Percentiles rank a stretch among this genome's conserved stretches.
phyloP scores from a whole-genome alignment of 2,888 invertebrate genomes.

The Lepetodrilus schrolli region DNA sequence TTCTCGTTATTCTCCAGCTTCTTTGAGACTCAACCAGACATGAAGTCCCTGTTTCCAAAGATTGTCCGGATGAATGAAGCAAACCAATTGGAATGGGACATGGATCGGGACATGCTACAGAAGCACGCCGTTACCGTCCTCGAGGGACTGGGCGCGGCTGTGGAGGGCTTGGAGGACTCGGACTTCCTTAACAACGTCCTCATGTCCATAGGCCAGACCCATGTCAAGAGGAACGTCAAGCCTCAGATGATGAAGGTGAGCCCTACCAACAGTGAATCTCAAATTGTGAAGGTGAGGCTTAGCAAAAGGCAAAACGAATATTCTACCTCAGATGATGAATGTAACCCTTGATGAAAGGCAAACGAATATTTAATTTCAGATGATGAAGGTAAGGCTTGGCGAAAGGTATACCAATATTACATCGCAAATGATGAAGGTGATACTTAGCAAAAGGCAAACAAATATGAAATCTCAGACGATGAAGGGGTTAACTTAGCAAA shows the following conservation, averaged over 20 bases:
- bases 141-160: slow-evolving; percentile 72
- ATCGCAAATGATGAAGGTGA: no score
- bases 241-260: slow-evolving; percentile 65
- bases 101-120: slow-evolving; percentile 67
- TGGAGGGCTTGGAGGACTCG: slow-evolving; percentile 71
- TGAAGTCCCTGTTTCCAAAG: slow-evolving; percentile 67
- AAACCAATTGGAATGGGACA: slow-evolving; percentile 64
- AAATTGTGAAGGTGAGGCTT: background rate
- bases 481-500: no score
- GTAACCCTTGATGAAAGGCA: no score
- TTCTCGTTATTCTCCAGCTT: slow-evolving; percentile 48
- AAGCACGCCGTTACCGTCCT: slow-evolving; percentile 69
- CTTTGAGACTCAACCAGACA: slow-evolving; percentile 66
- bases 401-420: no score
- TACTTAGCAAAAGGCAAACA: no score
- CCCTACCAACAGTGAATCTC: background rate
- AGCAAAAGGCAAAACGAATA: background rate
- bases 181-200: slow-evolving; percentile 66
- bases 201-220: slow-evolving; percentile 70
- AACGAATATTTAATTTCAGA: no score
- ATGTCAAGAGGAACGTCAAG: slow-evolving; percentile 65
- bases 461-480: no score
- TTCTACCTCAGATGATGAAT: no score
- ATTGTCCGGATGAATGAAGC: slow-evolving; percentile 65
- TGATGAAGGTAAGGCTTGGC: no score